phyloP scores from a whole-genome alignment of 2,888 invertebrate species.

The Hyles lineata region DNA sequence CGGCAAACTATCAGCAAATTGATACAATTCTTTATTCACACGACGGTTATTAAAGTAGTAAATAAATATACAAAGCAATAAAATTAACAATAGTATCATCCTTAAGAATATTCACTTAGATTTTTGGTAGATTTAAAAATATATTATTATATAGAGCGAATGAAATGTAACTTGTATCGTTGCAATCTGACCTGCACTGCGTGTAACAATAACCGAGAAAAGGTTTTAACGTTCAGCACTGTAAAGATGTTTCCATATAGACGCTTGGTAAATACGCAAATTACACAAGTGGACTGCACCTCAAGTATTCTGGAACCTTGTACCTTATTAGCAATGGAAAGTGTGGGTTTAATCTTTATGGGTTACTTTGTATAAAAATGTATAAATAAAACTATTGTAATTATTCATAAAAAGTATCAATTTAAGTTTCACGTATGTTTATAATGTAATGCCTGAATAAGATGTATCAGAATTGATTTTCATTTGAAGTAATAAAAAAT shows the following conservation, averaged over 20 bases:
- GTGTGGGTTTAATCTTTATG: too few species aligned
- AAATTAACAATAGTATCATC: background rate
- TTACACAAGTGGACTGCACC: background rate
- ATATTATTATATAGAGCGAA: background rate
- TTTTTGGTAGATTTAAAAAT: background rate
- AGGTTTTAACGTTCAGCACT: conserved; percentile 3
- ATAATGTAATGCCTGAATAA: too few species aligned
- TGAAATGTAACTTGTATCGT: background rate
- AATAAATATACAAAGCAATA: conserved; percentile 7
- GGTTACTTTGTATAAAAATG: too few species aligned
- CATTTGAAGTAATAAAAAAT: too few species aligned
- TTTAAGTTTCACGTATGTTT: too few species aligned
- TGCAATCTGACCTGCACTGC: background rate
- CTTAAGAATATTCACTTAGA: background rate
- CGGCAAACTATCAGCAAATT: conserved; percentile 58
- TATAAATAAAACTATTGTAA: too few species aligned
- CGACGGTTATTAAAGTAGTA: background rate
- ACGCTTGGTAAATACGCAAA: background rate
- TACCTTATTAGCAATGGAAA: background rate
- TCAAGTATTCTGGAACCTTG: background rate
- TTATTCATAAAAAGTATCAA: too few species aligned
- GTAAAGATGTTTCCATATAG: conserved; percentile 14
- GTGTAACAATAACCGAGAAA: conserved; percentile 57
- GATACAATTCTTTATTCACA: conserved; percentile 25
- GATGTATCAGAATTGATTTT: too few species aligned